Conservation (phyloP, 2,888 invertebrate genomes). For the Apoda limacodes region DNA sequence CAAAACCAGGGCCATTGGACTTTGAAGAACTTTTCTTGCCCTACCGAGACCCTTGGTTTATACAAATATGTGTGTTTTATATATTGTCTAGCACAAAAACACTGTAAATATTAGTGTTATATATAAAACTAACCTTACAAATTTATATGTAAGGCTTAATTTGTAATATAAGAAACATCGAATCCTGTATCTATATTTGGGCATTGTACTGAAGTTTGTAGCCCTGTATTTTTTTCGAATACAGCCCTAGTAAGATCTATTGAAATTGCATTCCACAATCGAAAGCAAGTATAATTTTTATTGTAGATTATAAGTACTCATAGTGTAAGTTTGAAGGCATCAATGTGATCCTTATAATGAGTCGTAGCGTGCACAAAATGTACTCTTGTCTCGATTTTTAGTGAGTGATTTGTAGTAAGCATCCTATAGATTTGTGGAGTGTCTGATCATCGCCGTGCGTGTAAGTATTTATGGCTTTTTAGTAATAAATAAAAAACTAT, state of each 20-base stretch:
- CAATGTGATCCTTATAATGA: conserved; percentile 62
- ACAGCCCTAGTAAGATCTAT: conserved; percentile 35
- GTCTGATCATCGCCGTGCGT: conserved; percentile 55
- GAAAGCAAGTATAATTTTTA: conserved; percentile 53
- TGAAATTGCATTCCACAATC: conserved; percentile 62
- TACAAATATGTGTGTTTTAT: conserved; percentile 34
- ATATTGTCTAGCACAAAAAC: conserved; percentile 60
- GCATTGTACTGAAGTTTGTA: conserved; percentile 59
- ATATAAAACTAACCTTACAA: conserved; percentile 57
- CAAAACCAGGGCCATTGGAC: conserved; percentile 20
- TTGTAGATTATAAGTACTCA: conserved; percentile 28
- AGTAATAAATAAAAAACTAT: conserved; percentile 45
- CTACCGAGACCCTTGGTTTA: conserved; percentile 19
- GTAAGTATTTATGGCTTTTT: conserved; percentile 59
- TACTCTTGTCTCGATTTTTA: conserved; percentile 47
- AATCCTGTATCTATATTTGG: conserved; percentile 50
- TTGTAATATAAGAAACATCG: conserved; percentile 59
- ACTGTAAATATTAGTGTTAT: conserved; percentile 64
- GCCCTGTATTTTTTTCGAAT: conserved; percentile 32
- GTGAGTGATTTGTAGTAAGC: conserved; percentile 47
- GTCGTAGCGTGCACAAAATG: conserved; percentile 63
- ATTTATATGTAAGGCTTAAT: background rate
- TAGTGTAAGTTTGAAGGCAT: conserved; percentile 56
- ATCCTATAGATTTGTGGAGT: conserved; percentile 55
- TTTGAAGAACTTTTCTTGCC: conserved; percentile 13